These are phyloP conservation scores for Melipona quadrifasciata DNA, from an alignment of 1,140 invertebrate genomes.

Conservation along the genomic window DNA sequence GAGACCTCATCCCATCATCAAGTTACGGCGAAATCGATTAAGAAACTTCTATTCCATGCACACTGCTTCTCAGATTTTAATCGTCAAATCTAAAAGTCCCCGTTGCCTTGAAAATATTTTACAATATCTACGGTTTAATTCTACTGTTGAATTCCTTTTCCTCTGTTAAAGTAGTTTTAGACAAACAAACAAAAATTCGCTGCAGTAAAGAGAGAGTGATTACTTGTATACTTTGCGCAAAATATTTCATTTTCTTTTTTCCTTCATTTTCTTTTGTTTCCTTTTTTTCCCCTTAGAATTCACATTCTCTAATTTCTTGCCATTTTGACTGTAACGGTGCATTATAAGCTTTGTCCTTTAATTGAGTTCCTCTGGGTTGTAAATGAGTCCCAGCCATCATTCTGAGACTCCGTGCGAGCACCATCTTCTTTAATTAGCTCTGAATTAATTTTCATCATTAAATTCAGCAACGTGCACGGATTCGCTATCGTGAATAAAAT, in stretches of 20 bases:
- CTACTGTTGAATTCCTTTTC: background rate
- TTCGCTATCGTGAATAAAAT: background rate
- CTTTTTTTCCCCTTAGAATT: background rate
- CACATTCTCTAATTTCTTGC: background rate
- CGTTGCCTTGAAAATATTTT: background rate
- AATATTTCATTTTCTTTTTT: background rate
- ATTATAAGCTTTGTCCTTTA: slow-evolving; percentile 17
- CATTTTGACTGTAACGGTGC: background rate
- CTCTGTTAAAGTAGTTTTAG: background rate
- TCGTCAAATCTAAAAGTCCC: too few species aligned
- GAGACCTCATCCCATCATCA: background rate
- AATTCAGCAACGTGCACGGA: background rate
- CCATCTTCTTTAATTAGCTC: slow-evolving; percentile 30
- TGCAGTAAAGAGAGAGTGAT: background rate
- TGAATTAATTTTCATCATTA: slow-evolving; percentile 40
- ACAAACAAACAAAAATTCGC: background rate
- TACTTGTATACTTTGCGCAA: background rate
- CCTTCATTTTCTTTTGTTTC: too few species aligned
- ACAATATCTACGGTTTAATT: background rate
- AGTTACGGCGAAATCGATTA: slow-evolving; percentile 13
- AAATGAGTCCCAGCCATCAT: slow-evolving; percentile 1
- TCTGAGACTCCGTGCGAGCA: background rate
- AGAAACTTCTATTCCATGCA: background rate
- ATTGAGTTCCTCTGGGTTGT: slow-evolving; percentile 24
- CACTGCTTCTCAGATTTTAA: background rate